phyloP scores from a whole-genome alignment of 2,888 invertebrate species.

The Anorthoa munda region DNA sequence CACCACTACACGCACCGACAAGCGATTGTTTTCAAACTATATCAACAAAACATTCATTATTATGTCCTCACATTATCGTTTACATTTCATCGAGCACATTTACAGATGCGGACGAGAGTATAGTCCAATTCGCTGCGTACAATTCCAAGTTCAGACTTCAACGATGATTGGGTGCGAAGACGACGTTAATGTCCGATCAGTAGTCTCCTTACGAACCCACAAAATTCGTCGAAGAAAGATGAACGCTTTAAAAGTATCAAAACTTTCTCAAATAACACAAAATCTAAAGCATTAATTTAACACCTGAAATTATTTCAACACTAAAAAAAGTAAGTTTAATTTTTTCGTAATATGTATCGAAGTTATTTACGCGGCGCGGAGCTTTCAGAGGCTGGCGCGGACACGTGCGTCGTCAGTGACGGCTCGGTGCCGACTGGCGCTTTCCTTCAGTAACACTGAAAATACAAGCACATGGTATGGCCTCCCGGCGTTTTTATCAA shows the following conservation, averaged over 20 bases:
- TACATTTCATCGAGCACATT: conserved; percentile 48
- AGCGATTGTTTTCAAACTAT: conserved; percentile 76
- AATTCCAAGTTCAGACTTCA: conserved; percentile 35
- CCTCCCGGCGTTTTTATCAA: conserved; percentile 83
- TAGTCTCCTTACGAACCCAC: conserved; percentile 20
- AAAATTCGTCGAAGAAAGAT: conserved; percentile 16
- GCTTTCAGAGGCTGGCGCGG: conserved; percentile 55
- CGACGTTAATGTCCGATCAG: conserved; percentile 21
- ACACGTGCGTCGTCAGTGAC: conserved; percentile 72
- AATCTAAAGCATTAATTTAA: conserved; percentile 9
- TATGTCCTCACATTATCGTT: conserved; percentile 66
- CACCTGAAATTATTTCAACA: conserved; percentile 6
- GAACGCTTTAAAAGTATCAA: conserved; percentile 21
- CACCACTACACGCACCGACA: conserved; percentile 67
- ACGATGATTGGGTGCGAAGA: conserved; percentile 45
- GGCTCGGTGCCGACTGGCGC: conserved; percentile 81
- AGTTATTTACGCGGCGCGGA: conserved; percentile 84
- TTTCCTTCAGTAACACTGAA: conserved; percentile 79
- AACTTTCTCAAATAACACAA: conserved; percentile 17
- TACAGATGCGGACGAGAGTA: conserved; percentile 31
- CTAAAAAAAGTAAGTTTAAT: conserved; percentile 46
- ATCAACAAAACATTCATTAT: conserved; percentile 68
- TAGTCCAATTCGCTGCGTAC: conserved; percentile 36
- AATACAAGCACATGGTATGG: conserved; percentile 79
- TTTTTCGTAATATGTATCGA: conserved; percentile 75